Percentiles rank a stretch among this genome's conserved stretches.
These are phyloP conservation scores for Pararge aegeria DNA, from an alignment of 1,140 invertebrate species.

Conservation along the genomic window DNA sequence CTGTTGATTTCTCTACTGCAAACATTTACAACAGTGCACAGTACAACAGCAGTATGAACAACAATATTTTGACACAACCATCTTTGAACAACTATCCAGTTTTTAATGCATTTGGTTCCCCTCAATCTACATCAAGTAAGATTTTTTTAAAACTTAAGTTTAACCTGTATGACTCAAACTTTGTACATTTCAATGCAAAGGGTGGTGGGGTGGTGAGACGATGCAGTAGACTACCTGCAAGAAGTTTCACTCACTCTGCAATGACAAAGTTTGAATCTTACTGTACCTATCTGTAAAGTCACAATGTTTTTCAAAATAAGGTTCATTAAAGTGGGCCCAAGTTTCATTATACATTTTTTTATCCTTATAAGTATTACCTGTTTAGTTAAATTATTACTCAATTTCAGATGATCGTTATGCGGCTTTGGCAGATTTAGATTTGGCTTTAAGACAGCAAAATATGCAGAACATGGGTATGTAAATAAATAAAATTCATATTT, in stretches of 20 bases:
- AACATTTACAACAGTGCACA: conserved; percentile 78
- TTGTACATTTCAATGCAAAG: too few relatives aligned
- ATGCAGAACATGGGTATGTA: conserved; percentile 65
- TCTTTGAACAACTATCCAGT: conserved; percentile 33
- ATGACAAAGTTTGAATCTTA: too few relatives aligned
- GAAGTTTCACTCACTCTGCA: too few relatives aligned
- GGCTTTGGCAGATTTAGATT: conserved; percentile 74
- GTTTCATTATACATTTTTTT: too few relatives aligned
- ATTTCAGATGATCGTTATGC: conserved; percentile 76
- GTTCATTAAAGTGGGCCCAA: too few relatives aligned
- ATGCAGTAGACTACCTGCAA: too few relatives aligned
- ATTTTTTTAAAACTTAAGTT: conserved; percentile 12
- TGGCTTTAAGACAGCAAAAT: conserved; percentile 72
- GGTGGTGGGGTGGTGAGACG: too few relatives aligned
- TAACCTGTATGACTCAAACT: too few relatives aligned
- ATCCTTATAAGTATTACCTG: neutral
- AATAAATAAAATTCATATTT: too few relatives aligned
- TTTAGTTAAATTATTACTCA: conserved; percentile 17
- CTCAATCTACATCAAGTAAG: conserved; percentile 54
- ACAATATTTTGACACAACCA: conserved; percentile 48
- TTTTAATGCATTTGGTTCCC: conserved; percentile 56
- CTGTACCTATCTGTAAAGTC: too few relatives aligned
- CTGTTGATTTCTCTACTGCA: conserved; percentile 76
- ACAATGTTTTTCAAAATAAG: too few relatives aligned
- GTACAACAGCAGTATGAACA: conserved; percentile 65